phyloP scores from a whole-genome alignment of 2,888 invertebrate species.

The Heliconius charithonia region DNA sequence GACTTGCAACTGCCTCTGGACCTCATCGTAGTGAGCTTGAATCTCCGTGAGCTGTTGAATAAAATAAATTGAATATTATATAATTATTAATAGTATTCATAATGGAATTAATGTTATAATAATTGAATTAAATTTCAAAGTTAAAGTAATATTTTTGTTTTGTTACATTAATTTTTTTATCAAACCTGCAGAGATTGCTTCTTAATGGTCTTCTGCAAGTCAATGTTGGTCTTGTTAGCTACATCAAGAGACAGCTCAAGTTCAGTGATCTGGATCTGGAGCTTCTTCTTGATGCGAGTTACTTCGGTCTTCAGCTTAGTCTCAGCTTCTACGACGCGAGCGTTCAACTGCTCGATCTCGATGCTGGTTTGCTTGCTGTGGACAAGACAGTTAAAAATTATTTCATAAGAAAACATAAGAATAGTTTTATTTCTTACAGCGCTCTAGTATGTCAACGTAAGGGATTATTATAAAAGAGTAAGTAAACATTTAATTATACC shows the following conservation, averaged over 20 bases:
- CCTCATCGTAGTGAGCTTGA: conserved; percentile 97
- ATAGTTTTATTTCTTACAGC: not conserved
- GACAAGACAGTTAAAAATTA: conserved; percentile 50
- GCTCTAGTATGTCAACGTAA: not conserved
- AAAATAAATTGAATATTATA: not conserved
- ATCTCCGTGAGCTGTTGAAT: conserved; percentile 89
- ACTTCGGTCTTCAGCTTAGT: conserved; percentile 98
- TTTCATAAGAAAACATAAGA: not conserved
- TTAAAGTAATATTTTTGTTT: not conserved
- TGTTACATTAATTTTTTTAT: not conserved
- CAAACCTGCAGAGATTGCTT: conserved; percentile 95
- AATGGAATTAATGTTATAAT: not conserved
- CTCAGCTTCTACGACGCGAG: conserved; percentile 98
- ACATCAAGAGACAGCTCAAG: conserved; percentile 98
- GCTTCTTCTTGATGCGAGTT: conserved; percentile 99
- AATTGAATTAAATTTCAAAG: not conserved
- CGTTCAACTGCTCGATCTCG: conserved; percentile 97
- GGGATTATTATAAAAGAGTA: not conserved
- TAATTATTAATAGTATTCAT: not conserved
- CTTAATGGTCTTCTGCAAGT: conserved; percentile 98
- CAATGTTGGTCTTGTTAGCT: conserved; percentile 98
- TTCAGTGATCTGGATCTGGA: conserved; percentile 98
- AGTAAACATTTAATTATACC: conserved; percentile 72
- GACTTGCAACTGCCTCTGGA: conserved; percentile 97
- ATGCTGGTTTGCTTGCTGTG: conserved; percentile 97